Evolutionary conservation across 2,113 vertebrate genomes (phyloP), one percentile per base, ranked within the genome.

Genomic region (Larimichthys polyactis): DNA sequence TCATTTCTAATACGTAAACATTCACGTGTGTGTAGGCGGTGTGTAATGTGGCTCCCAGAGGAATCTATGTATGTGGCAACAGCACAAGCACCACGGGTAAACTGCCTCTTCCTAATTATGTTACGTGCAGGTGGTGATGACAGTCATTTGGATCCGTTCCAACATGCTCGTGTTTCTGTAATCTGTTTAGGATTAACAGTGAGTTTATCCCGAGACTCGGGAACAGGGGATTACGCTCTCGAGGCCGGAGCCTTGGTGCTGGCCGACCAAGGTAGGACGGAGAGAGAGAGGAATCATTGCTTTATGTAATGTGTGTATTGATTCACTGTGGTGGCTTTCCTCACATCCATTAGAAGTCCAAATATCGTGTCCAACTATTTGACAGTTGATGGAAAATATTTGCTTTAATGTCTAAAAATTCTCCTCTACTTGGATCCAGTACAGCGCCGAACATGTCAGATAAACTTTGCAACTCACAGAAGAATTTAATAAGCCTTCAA

Each of bases 41-140:
- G 24, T 99, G 98, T 78, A 99, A 94, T 0, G 82, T 99, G 17
- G 98, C 98, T 70, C 98, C 98, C 3, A 97, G 98, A 54, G 98
- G 98, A 11, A 97, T 99, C 36, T 99, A 99, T 68, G 97, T 99
- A 8, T 99, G 98, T 89, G 98, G 98, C 10, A 99, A 99, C 82
- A 98, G 97, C n/a, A 97, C 97, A 4, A 99, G 97, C 72, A 96
- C 96, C 29, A 96, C 98, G 86, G 94, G 93, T 92, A 83, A 54
- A 2, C 17, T 19, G 11, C 75, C 44, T 46, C 52, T 46, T 1
- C 20, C 1, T n/a, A 4, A 51, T 29, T 77, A 16, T 36, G 12
- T 20, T 22, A 22, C 29, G 0, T 1, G 12, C 72, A 48, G 63
- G 9, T 17, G 4, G 19, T 32, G 12, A 32, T 57, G 9, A 17